Evolutionary conservation across 2,888 invertebrate species (phyloP).

Genomic region (Coremacera marginata): DNA sequence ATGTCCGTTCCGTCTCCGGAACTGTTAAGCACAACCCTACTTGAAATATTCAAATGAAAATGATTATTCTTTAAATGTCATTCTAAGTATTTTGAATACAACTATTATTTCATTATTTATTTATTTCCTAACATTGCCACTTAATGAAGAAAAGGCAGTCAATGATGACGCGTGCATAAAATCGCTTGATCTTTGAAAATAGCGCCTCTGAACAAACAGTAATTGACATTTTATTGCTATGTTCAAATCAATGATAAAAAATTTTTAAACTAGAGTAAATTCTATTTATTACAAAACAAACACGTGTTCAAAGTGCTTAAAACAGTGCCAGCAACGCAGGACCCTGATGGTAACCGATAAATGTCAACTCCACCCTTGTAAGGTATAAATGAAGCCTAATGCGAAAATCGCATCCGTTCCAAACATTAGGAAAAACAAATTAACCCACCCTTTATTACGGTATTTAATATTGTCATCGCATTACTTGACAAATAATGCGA

Average conservation of each 20-base stretch:
- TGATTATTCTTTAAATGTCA: background rate
- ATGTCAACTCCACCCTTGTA: slow-evolving; percentile 16
- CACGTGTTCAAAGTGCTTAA: slow-evolving; percentile 62
- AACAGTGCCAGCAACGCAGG: background rate
- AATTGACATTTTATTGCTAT: slow-evolving; percentile 53
- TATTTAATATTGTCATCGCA: slow-evolving; percentile 65
- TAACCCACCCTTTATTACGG: slow-evolving; percentile 67
- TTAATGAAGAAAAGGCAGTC: background rate
- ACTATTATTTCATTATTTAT: background rate
- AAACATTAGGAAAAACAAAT: slow-evolving; percentile 59
- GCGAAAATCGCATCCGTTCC: slow-evolving; percentile 48
- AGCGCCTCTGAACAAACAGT: slow-evolving; percentile 5
- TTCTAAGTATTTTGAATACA: background rate
- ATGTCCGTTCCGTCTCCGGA: too few relatives aligned
- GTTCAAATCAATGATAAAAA: slow-evolving; percentile 44
- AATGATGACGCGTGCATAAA: background rate
- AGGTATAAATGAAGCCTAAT: slow-evolving; percentile 16
- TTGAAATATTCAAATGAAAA: too few relatives aligned
- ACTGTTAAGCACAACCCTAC: too few relatives aligned
- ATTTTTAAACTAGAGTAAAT: slow-evolving; percentile 49
- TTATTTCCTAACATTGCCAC: background rate
- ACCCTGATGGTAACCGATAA: slow-evolving; percentile 3
- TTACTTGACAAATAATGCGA: slow-evolving; percentile 46
- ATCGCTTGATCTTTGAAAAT: slow-evolving; percentile 3
- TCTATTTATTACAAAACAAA: slow-evolving; percentile 64